Conservation (phyloP, 2,113 vertebrate species). For the Lampris megalopsis region DNA sequence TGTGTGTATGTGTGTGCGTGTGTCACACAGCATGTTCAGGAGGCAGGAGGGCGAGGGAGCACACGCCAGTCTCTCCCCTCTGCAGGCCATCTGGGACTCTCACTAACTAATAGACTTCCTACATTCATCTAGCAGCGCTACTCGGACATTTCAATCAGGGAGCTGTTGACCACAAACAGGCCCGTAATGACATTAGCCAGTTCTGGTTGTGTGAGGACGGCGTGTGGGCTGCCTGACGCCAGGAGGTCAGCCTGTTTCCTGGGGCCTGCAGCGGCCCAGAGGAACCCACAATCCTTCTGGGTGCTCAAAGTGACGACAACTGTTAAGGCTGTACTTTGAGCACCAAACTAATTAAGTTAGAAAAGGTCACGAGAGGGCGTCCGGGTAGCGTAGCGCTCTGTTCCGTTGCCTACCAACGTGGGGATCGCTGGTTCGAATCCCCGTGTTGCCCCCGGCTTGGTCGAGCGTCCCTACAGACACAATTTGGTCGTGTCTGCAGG, state of each 20-base stretch:
- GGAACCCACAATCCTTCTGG: conserved; percentile 44
- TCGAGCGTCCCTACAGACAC: too few species aligned
- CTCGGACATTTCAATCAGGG: conserved; percentile 74
- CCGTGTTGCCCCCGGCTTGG: too few species aligned
- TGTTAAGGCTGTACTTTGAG: background rate
- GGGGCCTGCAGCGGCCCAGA: conserved; percentile 58
- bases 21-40: conserved; percentile 51
- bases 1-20: conserved; percentile 11
- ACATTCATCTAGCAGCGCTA: conserved; percentile 73
- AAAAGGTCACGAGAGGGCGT: background rate
- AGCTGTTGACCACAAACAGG: conserved; percentile 76
- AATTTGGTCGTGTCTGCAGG: too few species aligned
- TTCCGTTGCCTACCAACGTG: too few species aligned
- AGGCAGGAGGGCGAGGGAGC: conserved; percentile 54
- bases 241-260: conserved; percentile 81
- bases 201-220: conserved; percentile 73
- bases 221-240: conserved; percentile 81
- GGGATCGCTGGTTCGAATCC: too few species aligned
- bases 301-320: conserved; percentile 32
- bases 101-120: conserved; percentile 81
- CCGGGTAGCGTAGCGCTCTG: too few species aligned
- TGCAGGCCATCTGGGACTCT: conserved; percentile 81
- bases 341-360: background rate
- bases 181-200: conserved; percentile 79
- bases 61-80: conserved; percentile 69